Evolutionary conservation across 2,888 invertebrate species (phyloP), one percentile per base, ranked within the genome.

Genomic region (Malthinus seriepunctatus): DNA sequence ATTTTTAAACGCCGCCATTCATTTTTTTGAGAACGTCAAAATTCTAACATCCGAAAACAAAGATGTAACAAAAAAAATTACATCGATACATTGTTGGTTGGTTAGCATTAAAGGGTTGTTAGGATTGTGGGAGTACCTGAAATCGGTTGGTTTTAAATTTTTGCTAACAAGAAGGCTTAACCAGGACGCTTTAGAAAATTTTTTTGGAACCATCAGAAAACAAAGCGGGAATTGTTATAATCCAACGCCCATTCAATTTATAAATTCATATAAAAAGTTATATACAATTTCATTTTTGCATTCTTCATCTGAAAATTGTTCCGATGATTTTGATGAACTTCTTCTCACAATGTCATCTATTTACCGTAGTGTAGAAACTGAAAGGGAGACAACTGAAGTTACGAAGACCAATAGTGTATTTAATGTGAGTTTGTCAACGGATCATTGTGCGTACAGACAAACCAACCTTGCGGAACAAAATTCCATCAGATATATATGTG

Each of bases 141-240:
- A 54, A 44, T 35, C 8, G 23, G 45, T 14, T 3, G 62, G 50
- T 11, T 65, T 63, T 33, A 49, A 60, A 58, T 67, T 56, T 51
- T 35, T 65, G 11, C 51, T 51, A 42, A 67, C 64, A 3, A 58
- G 67, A 31, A 32, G 62, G 39, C 11, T 68, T 5, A 64, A 65
- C 51, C 60, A 62, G 50, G 68, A 65, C 37, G 53, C 56, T 12
- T n/a, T 68, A 7, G 66, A 68, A 48, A 67, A 63, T 37, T 63
- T 62, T 49, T 68, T 67, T 60, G 66, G 66, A 9, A 51, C 33
- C 34, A 45, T 67, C 23, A 37, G 64, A 23, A 61, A 60, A 50
- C 58, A 63, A 56, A 51, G 60, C 10, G 65, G 64, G 10, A 64
- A 65, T 37, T 50, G 37, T 12, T 50, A 60, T 11, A 65, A 65